Evolutionary conservation across 2,797 vertebrate species (phyloP).

Genomic region (Momotus momota): DNA sequence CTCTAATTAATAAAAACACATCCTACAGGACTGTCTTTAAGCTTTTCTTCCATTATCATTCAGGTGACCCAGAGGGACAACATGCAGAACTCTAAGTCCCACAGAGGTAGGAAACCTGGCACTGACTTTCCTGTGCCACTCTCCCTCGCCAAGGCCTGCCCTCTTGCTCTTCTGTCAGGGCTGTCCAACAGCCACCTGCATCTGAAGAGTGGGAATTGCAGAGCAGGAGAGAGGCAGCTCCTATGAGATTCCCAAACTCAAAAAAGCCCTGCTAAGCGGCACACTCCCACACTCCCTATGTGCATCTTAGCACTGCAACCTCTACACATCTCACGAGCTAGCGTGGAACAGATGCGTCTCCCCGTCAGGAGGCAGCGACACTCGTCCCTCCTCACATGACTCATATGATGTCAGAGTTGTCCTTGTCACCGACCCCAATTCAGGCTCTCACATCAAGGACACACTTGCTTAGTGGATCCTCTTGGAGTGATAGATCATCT

Average conservation of each 20-base stretch:
- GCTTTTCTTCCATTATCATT: not conserved
- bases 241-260: slow-evolving; percentile 74
- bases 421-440: slow-evolving; percentile 72
- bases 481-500: not conserved
- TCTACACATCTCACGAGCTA: slow-evolving; percentile 75
- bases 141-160: fast-evolving
- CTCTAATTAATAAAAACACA: not conserved
- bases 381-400: slow-evolving; percentile 72
- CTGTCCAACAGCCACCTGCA: not conserved
- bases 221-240: slow-evolving; percentile 66
- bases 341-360: slow-evolving; percentile 74
- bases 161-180: not conserved
- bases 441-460: slow-evolving; percentile 59
- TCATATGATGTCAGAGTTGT: slow-evolving; percentile 74
- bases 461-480: slow-evolving; percentile 4
- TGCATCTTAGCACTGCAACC: slow-evolving; percentile 76
- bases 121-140: fast-evolving
- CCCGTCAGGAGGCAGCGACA: slow-evolving; percentile 65
- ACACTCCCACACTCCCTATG: slow-evolving; percentile 77
- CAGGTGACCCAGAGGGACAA: not conserved
- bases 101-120: not conserved
- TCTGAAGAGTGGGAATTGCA: slow-evolving; percentile 22
- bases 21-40: not conserved
- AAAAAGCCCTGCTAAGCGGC: slow-evolving; percentile 73
- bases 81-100: not conserved